phyloP scores from a whole-genome alignment of 2,113 vertebrate genomes.

The Eurypyga helias region DNA sequence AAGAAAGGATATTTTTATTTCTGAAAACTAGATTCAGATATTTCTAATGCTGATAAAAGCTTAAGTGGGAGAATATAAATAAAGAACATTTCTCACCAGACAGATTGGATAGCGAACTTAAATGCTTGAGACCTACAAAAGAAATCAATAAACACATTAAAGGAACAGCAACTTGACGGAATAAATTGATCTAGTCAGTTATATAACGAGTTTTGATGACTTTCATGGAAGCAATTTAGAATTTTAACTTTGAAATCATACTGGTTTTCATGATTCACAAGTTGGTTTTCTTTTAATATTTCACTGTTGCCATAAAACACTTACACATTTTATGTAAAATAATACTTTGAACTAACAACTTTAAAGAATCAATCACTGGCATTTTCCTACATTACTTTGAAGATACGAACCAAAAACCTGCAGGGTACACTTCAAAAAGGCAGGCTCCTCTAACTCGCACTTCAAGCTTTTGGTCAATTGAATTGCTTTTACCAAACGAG shows the following conservation, averaged over 20 bases:
- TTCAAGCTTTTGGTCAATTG: constrained; percentile 68
- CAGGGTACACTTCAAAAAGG: constrained; percentile 75
- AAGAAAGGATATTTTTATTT: constrained; percentile 63
- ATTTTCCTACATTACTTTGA: constrained; percentile 71
- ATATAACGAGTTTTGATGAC: constrained; percentile 60
- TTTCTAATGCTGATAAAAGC: constrained; percentile 63
- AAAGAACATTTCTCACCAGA: constrained; percentile 61
- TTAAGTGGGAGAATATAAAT: constrained; percentile 58
- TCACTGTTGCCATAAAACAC: constrained; percentile 67
- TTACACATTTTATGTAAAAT: constrained; percentile 78
- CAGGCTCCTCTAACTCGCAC: constrained; percentile 54
- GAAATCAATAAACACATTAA: constrained; percentile 74
- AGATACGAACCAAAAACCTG: constrained; percentile 72
- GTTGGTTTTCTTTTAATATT: constrained; percentile 68
- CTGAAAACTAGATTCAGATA: constrained; percentile 10
- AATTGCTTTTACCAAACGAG: constrained; percentile 70
- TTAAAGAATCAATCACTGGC: constrained; percentile 77
- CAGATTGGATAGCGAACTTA: constrained; percentile 61
- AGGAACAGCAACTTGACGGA: constrained; percentile 61
- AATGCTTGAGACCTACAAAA: constrained; percentile 71
- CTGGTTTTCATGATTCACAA: constrained; percentile 50
- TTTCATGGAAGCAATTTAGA: constrained; percentile 58
- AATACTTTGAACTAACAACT: constrained; percentile 79
- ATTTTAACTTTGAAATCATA: constrained; percentile 75
- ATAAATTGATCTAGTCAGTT: constrained; percentile 75